Conservation (phyloP, 2,888 invertebrate genomes). For the Antitype chi region DNA sequence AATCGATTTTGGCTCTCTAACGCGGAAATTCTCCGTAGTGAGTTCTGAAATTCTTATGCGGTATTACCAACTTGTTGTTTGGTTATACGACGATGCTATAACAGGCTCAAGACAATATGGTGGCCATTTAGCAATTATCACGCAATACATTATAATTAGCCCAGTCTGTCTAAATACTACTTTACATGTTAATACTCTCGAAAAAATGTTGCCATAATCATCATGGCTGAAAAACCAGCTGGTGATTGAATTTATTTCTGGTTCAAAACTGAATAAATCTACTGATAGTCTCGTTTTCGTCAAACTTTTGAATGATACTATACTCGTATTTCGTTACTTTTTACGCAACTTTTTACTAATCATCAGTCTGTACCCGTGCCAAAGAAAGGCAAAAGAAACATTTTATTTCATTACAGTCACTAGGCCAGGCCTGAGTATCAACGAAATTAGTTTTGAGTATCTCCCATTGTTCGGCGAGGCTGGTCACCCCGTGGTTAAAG, state of each 20-base stretch:
- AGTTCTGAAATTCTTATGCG: constrained; percentile 53
- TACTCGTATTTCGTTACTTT: constrained; percentile 26
- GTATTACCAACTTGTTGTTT: constrained; percentile 44
- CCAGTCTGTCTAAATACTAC: not conserved
- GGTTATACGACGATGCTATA: constrained; percentile 11
- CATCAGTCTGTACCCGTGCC: constrained; percentile 18
- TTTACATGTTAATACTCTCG: not conserved
- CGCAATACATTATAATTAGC: not conserved
- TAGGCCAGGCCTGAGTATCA: constrained; percentile 24
- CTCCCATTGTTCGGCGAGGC: constrained; percentile 32
- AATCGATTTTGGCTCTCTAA: constrained; percentile 56
- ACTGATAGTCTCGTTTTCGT: not conserved
- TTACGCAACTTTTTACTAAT: constrained; percentile 38
- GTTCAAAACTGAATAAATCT: not conserved
- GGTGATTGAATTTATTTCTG: not conserved
- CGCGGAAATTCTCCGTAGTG: constrained; percentile 38
- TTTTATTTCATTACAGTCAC: constrained; percentile 37
- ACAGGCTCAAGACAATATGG: constrained; percentile 6
- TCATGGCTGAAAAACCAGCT: not conserved
- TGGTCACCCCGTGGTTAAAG: constrained; percentile 32
- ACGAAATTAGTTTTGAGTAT: constrained; percentile 46
- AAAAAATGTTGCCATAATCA: not conserved
- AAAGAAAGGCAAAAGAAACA: constrained; percentile 42
- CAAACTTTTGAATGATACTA: constrained; percentile 24
- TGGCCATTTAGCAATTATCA: not conserved